Evolutionary conservation across 2,797 vertebrate genomes (phyloP), one percentile per base, ranked within the genome.

Genomic region (Anabas testudineus): DNA sequence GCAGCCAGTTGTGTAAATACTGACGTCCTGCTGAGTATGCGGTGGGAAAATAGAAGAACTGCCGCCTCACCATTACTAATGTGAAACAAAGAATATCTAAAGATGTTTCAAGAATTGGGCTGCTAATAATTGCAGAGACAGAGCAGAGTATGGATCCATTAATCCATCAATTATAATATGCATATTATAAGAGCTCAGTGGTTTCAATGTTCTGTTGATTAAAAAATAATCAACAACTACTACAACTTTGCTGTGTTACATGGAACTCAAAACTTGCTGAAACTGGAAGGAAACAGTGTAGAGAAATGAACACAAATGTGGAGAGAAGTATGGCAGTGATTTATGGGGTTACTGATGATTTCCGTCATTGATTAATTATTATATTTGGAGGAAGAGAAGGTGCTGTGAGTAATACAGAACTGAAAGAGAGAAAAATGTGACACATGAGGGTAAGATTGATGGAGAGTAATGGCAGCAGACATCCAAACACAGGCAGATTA

Each of bases 321-420:
- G 5, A 51, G 7, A 30, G 56, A 41, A 5, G 12, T 18, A 13
- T 46, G 67, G 64, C 47, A 46, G 19, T 55, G 60, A 78, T 72
- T 69, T 59, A 76, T 71, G 8, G 28, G 10, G 10, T 28, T 4
- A 21, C 8, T 45, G 57, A 70, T 71, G 37, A 57, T 48, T 28
- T 54, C 24, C 53, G 64, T 49, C 37, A 43, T 13, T 63, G 59
- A 72, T 62, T 63, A 32, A 80, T 75, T 48, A 54, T 73, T 60
- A 26, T 53, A 10, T 49, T 49, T 34, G 21, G 24, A 56, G 57
- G 37, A 73, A 59, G 67, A 65, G 42, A 60, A 15, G 14, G 24
- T 22, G 61, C 48, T 54, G 42, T 10, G 56, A 54, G 53, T 34
- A 5, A 66, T 37, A 10, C 8, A 5, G 1, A 49, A 48, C 47